Evolutionary conservation across 2,113 vertebrate species (phyloP).

Genomic region (Speoplatyrhinus poulsoni): DNA sequence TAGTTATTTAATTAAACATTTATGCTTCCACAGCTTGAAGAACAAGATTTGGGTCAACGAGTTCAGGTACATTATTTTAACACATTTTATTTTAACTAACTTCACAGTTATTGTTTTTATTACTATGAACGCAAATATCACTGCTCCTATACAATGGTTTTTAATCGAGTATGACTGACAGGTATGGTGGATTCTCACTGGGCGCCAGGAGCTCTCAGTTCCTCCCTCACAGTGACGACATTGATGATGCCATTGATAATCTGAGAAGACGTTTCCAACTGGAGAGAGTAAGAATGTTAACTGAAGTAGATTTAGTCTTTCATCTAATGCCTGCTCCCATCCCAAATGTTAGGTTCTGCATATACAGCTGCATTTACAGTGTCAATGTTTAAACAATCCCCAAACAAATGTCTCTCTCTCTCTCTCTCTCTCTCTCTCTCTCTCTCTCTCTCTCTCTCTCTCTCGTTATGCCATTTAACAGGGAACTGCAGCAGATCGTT

Average conservation of each 20-base stretch:
- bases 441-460: not conserved
- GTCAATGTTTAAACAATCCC: not conserved
- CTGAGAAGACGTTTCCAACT: slow-evolving; percentile 84
- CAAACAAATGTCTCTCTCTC: not conserved
- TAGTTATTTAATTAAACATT: too few relatives aligned
- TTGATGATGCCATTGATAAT: slow-evolving; percentile 83
- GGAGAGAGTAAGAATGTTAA: slow-evolving; percentile 76
- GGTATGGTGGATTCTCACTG: slow-evolving; percentile 96
- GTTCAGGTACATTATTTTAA: slow-evolving; percentile 83
- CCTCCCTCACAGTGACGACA: slow-evolving; percentile 79
- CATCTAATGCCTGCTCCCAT: not conserved
- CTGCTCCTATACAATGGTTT: slow-evolving; percentile 1
- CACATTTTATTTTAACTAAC: not conserved
- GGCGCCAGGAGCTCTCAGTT: slow-evolving; percentile 83
- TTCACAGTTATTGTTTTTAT: not conserved
- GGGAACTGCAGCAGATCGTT: slow-evolving; percentile 89
- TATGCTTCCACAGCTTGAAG: slow-evolving; percentile 81
- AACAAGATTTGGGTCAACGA: slow-evolving; percentile 98
- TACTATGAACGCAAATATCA: not conserved
- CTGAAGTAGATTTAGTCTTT: not conserved
- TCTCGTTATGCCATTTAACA: slow-evolving; percentile 50
- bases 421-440: too few relatives aligned
- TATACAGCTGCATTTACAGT: too few relatives aligned
- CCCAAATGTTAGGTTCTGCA: too few relatives aligned
- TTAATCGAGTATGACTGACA: slow-evolving; percentile 50